Conservation (phyloP, 2,797 vertebrate genomes). For the Tauraco hartlaubi region DNA sequence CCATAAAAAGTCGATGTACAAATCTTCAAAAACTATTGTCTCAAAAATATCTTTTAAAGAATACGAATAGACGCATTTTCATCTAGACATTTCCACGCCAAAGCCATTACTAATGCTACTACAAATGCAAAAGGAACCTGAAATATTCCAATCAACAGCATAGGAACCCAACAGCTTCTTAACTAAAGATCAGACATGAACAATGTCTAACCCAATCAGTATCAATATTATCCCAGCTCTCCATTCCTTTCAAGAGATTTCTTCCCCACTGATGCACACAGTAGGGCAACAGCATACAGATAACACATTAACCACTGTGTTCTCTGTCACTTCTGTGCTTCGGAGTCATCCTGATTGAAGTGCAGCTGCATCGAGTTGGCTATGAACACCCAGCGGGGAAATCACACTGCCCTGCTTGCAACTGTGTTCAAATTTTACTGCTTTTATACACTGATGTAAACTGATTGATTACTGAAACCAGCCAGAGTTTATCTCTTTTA, state of each 20-base stretch:
- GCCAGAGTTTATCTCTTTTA: background rate
- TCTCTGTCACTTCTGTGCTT: background rate
- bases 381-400: background rate
- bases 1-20: background rate
- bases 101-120: background rate
- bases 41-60: background rate
- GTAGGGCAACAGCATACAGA: background rate
- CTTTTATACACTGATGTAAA: background rate
- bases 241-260: constrained; percentile 8
- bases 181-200: constrained; percentile 37
- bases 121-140: constrained; percentile 3
- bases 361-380: background rate
- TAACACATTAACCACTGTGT: background rate
- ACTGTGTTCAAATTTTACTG: background rate
- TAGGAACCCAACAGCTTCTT: constrained; percentile 23
- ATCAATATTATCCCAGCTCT: constrained; percentile 38
- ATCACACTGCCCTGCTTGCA: background rate
- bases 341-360: background rate
- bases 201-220: constrained; percentile 38
- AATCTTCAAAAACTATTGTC: background rate
- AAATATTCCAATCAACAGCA: constrained; percentile 14
- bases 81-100: background rate
- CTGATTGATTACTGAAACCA: background rate
- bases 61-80: background rate
- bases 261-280: background rate